phyloP scores from a whole-genome alignment of 2,888 invertebrate species.

The Dicyrtoma fusca region DNA sequence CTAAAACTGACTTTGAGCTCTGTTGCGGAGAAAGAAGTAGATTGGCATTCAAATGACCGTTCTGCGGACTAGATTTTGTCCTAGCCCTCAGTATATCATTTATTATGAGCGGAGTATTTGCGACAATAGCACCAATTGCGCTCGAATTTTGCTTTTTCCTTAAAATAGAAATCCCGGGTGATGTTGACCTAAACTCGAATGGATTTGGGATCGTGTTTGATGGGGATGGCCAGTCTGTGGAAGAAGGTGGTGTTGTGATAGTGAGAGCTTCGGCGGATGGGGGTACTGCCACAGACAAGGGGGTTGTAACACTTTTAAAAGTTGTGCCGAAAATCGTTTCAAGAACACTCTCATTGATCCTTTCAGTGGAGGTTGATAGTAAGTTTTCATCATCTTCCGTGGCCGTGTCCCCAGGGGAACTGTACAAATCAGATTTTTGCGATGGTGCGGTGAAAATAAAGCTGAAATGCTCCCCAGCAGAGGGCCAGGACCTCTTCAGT shows the following conservation, averaged over 20 bases:
- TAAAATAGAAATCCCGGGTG: too few relatives aligned
- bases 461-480: constrained; percentile 52
- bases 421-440: not conserved
- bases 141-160: too few relatives aligned
- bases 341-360: not conserved
- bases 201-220: not conserved
- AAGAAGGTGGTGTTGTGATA: not conserved
- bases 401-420: not conserved
- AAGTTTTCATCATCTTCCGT: not conserved
- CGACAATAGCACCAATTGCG: too few relatives aligned
- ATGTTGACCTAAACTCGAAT: too few relatives aligned
- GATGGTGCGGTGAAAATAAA: constrained; percentile 41
- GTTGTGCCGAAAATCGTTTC: not conserved
- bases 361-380: not conserved
- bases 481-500: constrained; percentile 50
- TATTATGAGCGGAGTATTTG: too few relatives aligned
- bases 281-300: too few relatives aligned
- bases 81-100: too few relatives aligned
- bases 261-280: not conserved
- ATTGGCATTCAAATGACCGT: not conserved
- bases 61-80: not conserved
- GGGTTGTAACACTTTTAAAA: not conserved
- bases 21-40: not conserved
- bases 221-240: not conserved
- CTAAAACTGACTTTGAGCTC: not conserved